Base-by-base conservation (phyloP, 2,113 vertebrate species). In the Nothocercus nigrocapillus region DNA sequence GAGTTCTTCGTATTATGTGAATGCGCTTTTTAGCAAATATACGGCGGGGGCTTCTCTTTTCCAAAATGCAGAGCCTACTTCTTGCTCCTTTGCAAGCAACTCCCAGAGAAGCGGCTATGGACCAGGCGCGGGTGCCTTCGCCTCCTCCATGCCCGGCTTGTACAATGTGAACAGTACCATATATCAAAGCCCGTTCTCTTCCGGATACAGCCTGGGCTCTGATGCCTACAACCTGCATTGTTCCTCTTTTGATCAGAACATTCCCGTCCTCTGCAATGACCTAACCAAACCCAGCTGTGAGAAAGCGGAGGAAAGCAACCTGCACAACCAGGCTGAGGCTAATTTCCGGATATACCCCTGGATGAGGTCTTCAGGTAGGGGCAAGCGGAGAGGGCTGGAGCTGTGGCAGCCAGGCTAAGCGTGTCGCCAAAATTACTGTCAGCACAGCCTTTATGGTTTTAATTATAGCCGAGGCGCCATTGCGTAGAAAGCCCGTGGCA, bases 1-100 rank as follows among this genome's bases (percentile, higher is more conserved):
- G 99, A 99, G 98, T 99, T 99, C 99, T 98, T 98, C 98, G 97
- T 99, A 99, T 99, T 99, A 99, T 99, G 98, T 99, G 98, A 98
- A 99, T 97, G 98, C 98, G 98, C 98, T 99, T 98, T 98, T 99
- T 98, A 98, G 98, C 98, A 99, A 99, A 98, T 99, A 99, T 98
- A 98, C 98, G 96, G 95, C 98, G 97, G 98, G 97, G 96, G 97
- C 98, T 98, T 98, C 98, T 97, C 98, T 98, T 91, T 99, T 99
- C 97, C 98, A 98, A 98, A 98, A 98, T 97, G 98, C 97, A 79
- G 98, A 99, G 97, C 98, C 98, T 83, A 98, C 98, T 97, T 98
- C 98, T 95, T 98, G 98, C 98, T 97, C 98, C 94, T 98, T 98
- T 97, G 98, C 98, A 97, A 97, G 98, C 98, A 97, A 98, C 98